Percentiles rank a stretch among this genome's conserved stretches.
Evolutionary conservation across 2,113 vertebrate genomes (phyloP).

Genomic region (Triplophysa rosa): DNA sequence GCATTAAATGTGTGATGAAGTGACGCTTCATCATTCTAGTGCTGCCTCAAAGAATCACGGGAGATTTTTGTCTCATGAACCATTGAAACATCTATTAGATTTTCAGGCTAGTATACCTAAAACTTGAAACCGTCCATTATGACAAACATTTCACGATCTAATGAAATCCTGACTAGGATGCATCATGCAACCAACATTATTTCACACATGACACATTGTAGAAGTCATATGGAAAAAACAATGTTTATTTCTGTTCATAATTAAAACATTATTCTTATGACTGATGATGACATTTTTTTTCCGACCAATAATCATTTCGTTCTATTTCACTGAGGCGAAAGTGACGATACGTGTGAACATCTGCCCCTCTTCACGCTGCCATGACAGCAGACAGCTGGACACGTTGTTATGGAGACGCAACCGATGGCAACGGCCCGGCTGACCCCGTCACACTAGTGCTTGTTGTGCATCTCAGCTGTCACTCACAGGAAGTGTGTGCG

Average conservation of each 20-base stretch:
- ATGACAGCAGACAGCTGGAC: slow-evolving; percentile 30
- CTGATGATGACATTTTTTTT: neutral
- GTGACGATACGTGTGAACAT: slow-evolving; percentile 1
- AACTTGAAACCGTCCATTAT: too few species aligned
- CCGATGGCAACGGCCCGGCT: neutral
- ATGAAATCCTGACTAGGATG: too few species aligned
- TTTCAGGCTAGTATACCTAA: too few species aligned
- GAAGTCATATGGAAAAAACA: too few species aligned
- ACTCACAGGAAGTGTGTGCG: neutral
- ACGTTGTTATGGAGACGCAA: neutral
- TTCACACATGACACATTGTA: too few species aligned
- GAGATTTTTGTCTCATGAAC: too few species aligned
- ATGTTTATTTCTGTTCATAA: neutral
- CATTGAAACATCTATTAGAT: too few species aligned
- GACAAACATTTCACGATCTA: too few species aligned
- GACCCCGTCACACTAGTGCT: slow-evolving; percentile 15
- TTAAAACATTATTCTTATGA: neutral
- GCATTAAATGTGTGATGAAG: too few species aligned
- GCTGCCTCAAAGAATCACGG: too few species aligned
- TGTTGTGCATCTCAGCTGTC: neutral
- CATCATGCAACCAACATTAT: too few species aligned
- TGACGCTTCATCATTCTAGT: too few species aligned
- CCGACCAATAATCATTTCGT: neutral
- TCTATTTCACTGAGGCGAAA: neutral
- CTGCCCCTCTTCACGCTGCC: neutral